phyloP scores from a whole-genome alignment of 2,797 vertebrate species.

The Morus bassanus region DNA sequence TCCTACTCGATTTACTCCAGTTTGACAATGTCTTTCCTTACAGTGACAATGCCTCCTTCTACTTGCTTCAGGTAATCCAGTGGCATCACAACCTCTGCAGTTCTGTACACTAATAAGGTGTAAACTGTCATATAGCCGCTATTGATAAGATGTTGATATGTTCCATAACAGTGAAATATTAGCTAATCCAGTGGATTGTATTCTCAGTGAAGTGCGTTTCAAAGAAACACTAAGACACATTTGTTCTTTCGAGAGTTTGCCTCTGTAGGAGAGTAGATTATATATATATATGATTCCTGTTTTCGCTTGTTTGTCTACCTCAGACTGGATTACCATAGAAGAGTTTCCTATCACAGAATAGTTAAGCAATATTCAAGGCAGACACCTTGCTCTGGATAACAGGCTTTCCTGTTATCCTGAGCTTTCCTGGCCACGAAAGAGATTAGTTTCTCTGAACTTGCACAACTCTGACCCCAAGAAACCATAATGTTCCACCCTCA shows the following conservation, averaged over 20 bases:
- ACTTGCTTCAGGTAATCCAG: neutral
- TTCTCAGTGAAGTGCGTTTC: neutral
- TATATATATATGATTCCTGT: neutral
- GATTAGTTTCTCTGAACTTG: neutral
- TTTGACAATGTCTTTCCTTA: neutral
- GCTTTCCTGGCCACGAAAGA: neutral
- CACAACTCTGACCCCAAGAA: neutral
- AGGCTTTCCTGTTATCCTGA: neutral
- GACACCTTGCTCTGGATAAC: neutral
- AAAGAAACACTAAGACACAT: neutral
- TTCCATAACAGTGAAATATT: neutral
- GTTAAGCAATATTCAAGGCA: neutral
- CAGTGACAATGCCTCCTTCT: neutral
- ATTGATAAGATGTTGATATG: neutral
- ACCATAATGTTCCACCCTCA: neutral
- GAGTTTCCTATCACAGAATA: neutral
- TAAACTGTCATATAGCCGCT: neutral
- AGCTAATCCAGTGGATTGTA: neutral
- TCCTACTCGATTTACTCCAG: neutral
- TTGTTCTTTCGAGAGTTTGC: neutral
- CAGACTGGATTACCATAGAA: neutral
- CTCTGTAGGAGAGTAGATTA: neutral
- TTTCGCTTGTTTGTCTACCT: neutral
- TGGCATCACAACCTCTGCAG: neutral
- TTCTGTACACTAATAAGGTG: neutral